Evolutionary conservation across 2,797 vertebrate species (phyloP), one percentile per base, ranked within the genome.

Genomic region (Propithecus perrieri): DNA sequence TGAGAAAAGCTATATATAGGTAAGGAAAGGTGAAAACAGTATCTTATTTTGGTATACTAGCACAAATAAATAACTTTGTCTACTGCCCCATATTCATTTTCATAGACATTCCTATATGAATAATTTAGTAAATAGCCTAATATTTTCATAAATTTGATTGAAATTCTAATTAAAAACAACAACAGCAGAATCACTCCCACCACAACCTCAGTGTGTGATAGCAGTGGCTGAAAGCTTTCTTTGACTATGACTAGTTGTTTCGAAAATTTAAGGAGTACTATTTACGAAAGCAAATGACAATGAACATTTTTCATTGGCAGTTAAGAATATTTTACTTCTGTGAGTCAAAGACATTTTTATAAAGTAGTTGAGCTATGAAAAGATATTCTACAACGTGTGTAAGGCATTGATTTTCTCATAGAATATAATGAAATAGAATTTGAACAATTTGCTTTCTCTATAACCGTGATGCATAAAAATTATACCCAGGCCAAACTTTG

Each of bases 371-470:
- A 69, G 13, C 10, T 95, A 76, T 96, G 95, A 95, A 94, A 96
- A 86, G 3, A 61, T 91, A 97, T 95, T 89, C 91, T 71, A 87
- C 46, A 46, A 20, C 4, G 10, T 79, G 72, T 93, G 75, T 89
- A 83, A 97, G 33, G 74, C 95, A 98, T 87, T 97, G 89, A 79
- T 90, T 96, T 90, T 76, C 43, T 83, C 94, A 80, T 75, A 53
- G 38, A 97, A 92, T 92, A 95, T 96, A 97, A 98, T 95, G 93
- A 98, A 95, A 83, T 87, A 72, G 76, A 96, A 98, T 97, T 93
- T 79, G 57, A 97, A 96, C 94, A 89, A 98, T 97, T 98, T 97
- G 75, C 92, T 97, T 94, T 95, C 87, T 97, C 87, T 95, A 91
- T 96, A 96, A 97, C 59, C 87, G 33, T 92, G 61, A 97, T 92